phyloP scores from a whole-genome alignment of 2,888 invertebrate species.

The Pachymerium ferrugineum region DNA sequence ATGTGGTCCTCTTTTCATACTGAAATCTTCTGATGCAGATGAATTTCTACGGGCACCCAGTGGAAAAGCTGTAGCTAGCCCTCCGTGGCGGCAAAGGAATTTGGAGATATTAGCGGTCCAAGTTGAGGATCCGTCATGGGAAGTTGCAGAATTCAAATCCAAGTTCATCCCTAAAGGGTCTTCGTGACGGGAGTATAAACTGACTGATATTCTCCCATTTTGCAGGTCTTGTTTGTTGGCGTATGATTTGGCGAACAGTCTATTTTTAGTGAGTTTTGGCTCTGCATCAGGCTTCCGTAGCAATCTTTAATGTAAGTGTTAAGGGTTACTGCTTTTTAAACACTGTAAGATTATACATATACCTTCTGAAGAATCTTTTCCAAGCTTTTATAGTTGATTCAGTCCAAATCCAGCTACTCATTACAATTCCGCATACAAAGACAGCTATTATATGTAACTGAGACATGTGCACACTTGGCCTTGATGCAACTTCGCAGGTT shows the following conservation, averaged over 20 bases:
- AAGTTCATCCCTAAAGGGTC: constrained; percentile 68
- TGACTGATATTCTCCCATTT: constrained; percentile 78
- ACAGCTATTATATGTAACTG: constrained; percentile 75
- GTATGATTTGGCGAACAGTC: constrained; percentile 85
- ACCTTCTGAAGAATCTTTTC: constrained; percentile 79
- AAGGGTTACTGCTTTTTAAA: no score
- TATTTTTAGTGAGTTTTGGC: constrained; percentile 66
- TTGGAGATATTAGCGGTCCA: constrained; percentile 88
- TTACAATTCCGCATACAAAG: constrained; percentile 76
- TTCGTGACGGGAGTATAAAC: constrained; percentile 76
- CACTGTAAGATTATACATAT: no score
- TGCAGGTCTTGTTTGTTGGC: constrained; percentile 78
- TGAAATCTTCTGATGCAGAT: constrained; percentile 42
- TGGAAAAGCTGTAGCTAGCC: constrained; percentile 58
- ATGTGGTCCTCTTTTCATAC: neutral
- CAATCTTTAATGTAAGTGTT: constrained; percentile 39
- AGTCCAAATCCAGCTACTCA: constrained; percentile 95
- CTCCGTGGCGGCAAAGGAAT: constrained; percentile 75
- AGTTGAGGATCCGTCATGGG: constrained; percentile 77
- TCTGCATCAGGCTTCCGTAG: constrained; percentile 43
- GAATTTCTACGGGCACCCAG: constrained; percentile 53
- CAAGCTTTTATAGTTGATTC: constrained; percentile 75
- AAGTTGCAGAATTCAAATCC: constrained; percentile 60
- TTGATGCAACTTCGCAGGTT: constrained; percentile 60
- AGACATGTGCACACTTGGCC: constrained; percentile 75